Conservation (phyloP, 2,888 invertebrate species). For the Diarsia brunnea region DNA sequence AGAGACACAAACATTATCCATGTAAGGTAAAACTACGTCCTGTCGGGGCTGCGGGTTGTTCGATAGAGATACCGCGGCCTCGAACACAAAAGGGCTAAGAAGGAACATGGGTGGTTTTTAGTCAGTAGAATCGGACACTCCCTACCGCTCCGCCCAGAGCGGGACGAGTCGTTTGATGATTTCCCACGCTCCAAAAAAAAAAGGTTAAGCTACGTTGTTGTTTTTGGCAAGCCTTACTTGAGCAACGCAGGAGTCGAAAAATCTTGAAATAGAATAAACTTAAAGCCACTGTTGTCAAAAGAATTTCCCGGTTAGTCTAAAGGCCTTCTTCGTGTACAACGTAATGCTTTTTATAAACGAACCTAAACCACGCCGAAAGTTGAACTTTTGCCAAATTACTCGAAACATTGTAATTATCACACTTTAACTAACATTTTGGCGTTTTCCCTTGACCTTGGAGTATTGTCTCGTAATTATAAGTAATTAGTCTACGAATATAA, state of each 20-base stretch:
- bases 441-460: conserved; percentile 64
- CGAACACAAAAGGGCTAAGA: too few species aligned
- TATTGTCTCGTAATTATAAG: conserved; percentile 70
- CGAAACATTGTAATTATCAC: conserved; percentile 53
- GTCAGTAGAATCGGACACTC: too few species aligned
- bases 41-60: too few species aligned
- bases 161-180: too few species aligned
- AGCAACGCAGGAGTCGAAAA: neutral
- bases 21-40: neutral
- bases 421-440: conserved; percentile 63
- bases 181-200: too few species aligned
- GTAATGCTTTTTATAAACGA: conserved; percentile 53
- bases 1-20: neutral
- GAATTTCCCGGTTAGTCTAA: conserved; percentile 24
- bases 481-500: conserved; percentile 72
- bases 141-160: too few species aligned
- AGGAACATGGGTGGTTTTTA: too few species aligned
- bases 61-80: too few species aligned
- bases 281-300: conserved; percentile 30
- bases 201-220: neutral
- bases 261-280: conserved; percentile 23
- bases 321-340: conserved; percentile 35
- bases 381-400: conserved; percentile 63
- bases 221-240: neutral
- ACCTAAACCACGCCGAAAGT: conserved; percentile 41